Evolutionary conservation across 2,888 invertebrate species (phyloP).

Genomic region (Aspidapion aeneum): DNA sequence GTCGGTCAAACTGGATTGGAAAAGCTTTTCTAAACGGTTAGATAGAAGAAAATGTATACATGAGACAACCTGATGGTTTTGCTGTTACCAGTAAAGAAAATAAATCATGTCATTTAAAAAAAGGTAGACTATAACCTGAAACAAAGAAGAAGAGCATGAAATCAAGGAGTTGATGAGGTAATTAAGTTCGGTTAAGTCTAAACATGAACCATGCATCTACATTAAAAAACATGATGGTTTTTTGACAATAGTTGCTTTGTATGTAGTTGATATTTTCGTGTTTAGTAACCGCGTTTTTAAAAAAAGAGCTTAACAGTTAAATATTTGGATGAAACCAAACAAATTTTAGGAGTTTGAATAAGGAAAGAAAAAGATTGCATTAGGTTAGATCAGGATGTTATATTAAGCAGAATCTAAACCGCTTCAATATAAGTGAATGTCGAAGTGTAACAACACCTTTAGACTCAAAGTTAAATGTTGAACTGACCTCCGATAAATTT

Average conservation of each 20-base stretch:
- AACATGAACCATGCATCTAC: conserved; percentile 25
- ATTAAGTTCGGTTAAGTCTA: conserved; percentile 22
- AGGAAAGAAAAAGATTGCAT: conserved; percentile 1
- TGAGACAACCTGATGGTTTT: conserved; percentile 27
- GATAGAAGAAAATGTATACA: conserved; percentile 28
- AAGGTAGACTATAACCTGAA: conserved; percentile 28
- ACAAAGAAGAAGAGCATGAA: conserved; percentile 26
- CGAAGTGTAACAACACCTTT: conserved; percentile 6
- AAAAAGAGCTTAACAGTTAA: conserved; percentile 14
- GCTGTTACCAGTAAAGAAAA: conserved; percentile 6
- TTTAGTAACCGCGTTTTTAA: conserved; percentile 19
- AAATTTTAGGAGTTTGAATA: conserved; percentile 21
- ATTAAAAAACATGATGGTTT: conserved; percentile 13
- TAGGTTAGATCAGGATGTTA: conserved; percentile 5
- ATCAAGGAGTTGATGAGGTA: conserved; percentile 21
- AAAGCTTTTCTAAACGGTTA: conserved; percentile 30
- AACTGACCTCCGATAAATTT: too few relatives aligned
- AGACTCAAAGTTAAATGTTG: conserved; percentile 7
- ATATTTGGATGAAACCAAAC: conserved; percentile 20
- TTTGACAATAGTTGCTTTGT: conserved; percentile 9
- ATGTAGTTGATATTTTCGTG: conserved; percentile 29
- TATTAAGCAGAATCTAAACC: conserved; percentile 3
- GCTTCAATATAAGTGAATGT: conserved; percentile 7
- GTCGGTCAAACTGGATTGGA: conserved; percentile 22
- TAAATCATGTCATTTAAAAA: conserved; percentile 20